Evolutionary conservation across 2,888 invertebrate species (phyloP), one percentile per base, ranked within the genome.

Genomic region (Volucella inanis): DNA sequence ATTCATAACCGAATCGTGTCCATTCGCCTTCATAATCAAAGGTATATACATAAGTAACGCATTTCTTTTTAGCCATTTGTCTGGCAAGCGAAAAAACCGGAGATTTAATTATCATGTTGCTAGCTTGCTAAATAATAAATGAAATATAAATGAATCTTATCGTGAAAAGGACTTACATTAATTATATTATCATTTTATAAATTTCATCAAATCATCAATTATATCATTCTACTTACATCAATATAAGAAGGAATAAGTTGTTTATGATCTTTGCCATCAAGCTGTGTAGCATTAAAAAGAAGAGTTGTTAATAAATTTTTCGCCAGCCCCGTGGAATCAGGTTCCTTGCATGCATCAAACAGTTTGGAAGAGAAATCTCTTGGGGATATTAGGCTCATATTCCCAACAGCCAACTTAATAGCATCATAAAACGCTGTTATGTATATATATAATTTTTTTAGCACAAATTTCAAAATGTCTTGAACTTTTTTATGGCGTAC

Each of bases 211-310:
- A n/a, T n/a, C n/a, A n/a, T n/a, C n/a, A n/a, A n/a, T n/a, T n/a
- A n/a, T n/a, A n/a, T n/a, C n/a, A n/a, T n/a, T n/a, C n/a, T n/a
- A 9, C 92, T 89, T 88, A 93, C 93, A 90, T 94, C 93, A 67
- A 93, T 92, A 55, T 93, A 91, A 2, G 93, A 92, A 8, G 93
- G 92, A 71, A 92, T 88, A 78, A 93, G 92, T 3, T 88, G 88
- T 18, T 88, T 90, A 86, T 93, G 93, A 85, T 92, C 89, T 15
- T 91, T 90, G 10, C 91, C 89, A 22, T 91, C 90, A 6, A 92
- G 82, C 0, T 91, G 86, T 4, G 91, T 88, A 6, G 88, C 87
- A n/a, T 90, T 89, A 52, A 93, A 92, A 61, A 93, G 91, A 74
- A 91, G 88, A 12, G 91, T 90, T 59, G 90, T 89, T n/a, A 93